A percentile compares a stretch with the other conserved stretches of the same genome.
Conservation (phyloP, 2,113 vertebrate species). For the Cheilinus undulatus region DNA sequence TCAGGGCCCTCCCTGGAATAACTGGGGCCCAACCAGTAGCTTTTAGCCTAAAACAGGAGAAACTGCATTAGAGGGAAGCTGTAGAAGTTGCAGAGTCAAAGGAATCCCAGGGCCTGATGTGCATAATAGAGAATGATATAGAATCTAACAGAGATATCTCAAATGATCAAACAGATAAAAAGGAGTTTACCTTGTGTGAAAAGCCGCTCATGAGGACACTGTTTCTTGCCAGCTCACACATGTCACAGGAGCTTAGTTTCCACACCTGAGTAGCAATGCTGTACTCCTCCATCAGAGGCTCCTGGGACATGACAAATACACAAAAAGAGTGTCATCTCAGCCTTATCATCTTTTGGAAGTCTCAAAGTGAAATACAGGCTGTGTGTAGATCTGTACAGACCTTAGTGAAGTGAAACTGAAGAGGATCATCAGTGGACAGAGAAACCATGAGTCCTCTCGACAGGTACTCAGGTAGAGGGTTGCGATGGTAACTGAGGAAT, state of each 20-base stretch:
- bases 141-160: neutral
- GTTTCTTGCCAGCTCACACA: constrained; percentile 98
- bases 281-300: constrained; percentile 98
- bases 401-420: constrained; percentile 99
- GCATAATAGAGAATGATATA: too few species aligned
- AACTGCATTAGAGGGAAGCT: neutral
- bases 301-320: constrained; percentile 78
- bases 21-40: constrained; percentile 92
- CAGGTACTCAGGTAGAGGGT: constrained; percentile 94
- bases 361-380: neutral
- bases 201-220: constrained; percentile 99
- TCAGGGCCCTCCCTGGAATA: constrained; percentile 88
- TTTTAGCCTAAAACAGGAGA: constrained; percentile 86
- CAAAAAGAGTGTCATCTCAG: neutral
- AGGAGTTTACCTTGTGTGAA: constrained; percentile 89
- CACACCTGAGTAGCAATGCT: constrained; percentile 98
- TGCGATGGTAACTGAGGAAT: constrained; percentile 98
- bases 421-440: constrained; percentile 94
- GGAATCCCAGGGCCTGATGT: too few species aligned
- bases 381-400: constrained; percentile 69
- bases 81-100: neutral
- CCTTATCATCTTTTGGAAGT: neutral
- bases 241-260: constrained; percentile 98
- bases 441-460: constrained; percentile 95
- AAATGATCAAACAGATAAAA: neutral